phyloP scores from a whole-genome alignment of 2,888 invertebrate species.

The Coelinius sp. region DNA sequence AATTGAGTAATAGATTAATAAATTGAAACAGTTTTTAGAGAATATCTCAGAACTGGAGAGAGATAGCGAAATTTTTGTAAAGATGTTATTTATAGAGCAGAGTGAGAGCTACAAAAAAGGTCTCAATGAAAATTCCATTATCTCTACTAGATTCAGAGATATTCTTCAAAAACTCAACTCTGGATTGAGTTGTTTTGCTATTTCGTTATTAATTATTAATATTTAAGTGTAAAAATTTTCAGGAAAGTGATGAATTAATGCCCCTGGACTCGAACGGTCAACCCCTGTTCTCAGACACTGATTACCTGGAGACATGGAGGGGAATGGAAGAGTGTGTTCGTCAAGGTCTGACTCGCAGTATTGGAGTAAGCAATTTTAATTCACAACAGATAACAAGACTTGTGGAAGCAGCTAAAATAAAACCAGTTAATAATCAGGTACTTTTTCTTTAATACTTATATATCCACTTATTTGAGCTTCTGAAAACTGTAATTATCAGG shows the following conservation, averaged over 20 bases:
- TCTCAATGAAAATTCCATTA: no score
- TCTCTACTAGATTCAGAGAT: no score
- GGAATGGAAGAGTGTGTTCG: conserved; percentile 82
- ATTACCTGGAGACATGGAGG: conserved; percentile 84
- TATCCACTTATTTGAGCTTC: background rate
- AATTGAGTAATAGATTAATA: no score
- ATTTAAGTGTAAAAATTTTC: background rate
- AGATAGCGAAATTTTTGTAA: no score
- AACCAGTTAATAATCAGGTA: conserved; percentile 74
- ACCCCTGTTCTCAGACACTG: conserved; percentile 75
- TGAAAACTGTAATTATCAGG: conserved; percentile 70
- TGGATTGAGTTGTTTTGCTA: no score
- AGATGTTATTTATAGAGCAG: no score
- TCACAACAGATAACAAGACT: conserved; percentile 80
- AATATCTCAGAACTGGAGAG: no score
- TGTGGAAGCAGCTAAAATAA: conserved; percentile 74
- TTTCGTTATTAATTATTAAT: background rate
- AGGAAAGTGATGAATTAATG: conserved; percentile 50
- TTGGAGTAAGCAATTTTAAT: conserved; percentile 90
- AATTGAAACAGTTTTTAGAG: no score
- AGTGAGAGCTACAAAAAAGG: no score
- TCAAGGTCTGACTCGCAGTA: conserved; percentile 78
- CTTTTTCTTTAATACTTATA: conserved; percentile 54
- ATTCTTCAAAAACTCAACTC: no score
- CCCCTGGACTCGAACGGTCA: conserved; percentile 64